Conservation (phyloP, 92 coral and sea anemone species). For the Heteractis magnifica region DNA sequence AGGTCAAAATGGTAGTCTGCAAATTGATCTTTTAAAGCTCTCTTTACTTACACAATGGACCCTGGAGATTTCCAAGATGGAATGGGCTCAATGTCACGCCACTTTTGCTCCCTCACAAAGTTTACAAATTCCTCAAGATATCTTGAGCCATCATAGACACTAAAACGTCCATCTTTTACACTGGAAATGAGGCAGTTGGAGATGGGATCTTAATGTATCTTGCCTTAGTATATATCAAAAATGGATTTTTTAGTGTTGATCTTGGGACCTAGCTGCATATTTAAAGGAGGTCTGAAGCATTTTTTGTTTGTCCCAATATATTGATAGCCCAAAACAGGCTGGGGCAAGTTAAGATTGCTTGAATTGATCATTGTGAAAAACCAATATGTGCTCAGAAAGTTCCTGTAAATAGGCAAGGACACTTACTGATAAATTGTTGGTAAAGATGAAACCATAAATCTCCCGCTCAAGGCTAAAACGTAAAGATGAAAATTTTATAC, state of each 20-base stretch:
- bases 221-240: no score
- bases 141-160: slow-evolving; percentile 77
- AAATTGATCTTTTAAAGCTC: background rate
- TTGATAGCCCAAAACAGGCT: no score
- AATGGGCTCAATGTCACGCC: slow-evolving; percentile 79
- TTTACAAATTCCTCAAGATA: slow-evolving; percentile 67
- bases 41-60: slow-evolving; percentile 72
- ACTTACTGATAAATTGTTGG: slow-evolving; percentile 99
- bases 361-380: no score
- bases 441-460: slow-evolving; percentile 80
- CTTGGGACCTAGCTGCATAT: no score
- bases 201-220: background rate
- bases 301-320: no score
- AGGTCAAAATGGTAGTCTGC: background rate
- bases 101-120: slow-evolving; percentile 67
- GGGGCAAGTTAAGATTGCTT: no score
- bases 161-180: slow-evolving; percentile 83
- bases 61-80: slow-evolving; percentile 96
- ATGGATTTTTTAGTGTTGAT: no score
- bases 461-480: slow-evolving; percentile 82
- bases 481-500: background rate
- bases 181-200: slow-evolving; percentile 29
- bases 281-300: no score
- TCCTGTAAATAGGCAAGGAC: background rate
- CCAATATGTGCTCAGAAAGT: background rate